Evolutionary conservation across 2,113 vertebrate genomes (phyloP).

Genomic region (Probosciger aterrimus): DNA sequence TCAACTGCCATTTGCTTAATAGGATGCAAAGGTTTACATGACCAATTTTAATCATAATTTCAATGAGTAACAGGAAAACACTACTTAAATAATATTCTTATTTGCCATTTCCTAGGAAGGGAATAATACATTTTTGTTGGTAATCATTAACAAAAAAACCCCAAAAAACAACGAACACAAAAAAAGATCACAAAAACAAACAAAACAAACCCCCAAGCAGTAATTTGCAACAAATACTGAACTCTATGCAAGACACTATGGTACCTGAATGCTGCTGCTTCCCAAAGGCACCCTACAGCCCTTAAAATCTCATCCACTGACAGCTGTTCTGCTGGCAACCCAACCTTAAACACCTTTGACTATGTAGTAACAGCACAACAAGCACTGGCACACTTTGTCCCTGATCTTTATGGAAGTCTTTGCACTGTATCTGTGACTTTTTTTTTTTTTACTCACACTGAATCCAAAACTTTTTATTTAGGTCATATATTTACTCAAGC

Average conservation of each 20-base stretch:
- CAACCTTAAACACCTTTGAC: not conserved
- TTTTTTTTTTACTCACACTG: not conserved
- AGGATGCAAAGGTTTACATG: not conserved
- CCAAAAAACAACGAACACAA: not conserved
- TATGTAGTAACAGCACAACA: not conserved
- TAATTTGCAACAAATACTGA: not conserved
- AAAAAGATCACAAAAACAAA: not conserved
- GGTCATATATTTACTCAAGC: not conserved
- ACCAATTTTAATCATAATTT: not conserved
- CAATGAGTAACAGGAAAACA: not conserved
- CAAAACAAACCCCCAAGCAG: not conserved
- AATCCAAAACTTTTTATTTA: not conserved
- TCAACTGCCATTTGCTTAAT: not conserved
- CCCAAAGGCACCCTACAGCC: not conserved
- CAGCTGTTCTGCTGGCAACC: not conserved
- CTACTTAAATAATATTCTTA: not conserved
- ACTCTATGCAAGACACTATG: not conserved
- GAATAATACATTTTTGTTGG: not conserved
- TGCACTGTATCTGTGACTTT: not conserved
- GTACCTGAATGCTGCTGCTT: not conserved
- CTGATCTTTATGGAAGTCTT: not conserved
- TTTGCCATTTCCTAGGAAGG: not conserved
- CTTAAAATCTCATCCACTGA: not conserved
- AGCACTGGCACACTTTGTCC: not conserved
- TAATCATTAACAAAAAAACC: rapidly evolving